Evolutionary conservation across 2,797 vertebrate genomes (phyloP).

Genomic region (Zenarchopterus dispar): DNA sequence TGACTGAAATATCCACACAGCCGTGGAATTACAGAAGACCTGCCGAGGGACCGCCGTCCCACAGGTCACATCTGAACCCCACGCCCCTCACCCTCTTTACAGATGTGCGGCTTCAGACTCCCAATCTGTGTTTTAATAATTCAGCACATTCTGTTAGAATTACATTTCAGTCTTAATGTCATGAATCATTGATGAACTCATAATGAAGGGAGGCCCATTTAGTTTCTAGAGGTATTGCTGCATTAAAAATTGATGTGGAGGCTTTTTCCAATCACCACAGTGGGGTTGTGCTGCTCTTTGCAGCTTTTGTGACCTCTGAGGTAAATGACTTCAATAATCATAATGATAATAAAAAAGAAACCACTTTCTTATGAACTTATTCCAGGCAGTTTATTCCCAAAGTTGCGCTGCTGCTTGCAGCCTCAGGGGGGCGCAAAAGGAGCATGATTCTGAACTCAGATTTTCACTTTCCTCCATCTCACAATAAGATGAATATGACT

Average conservation of each 20-base stretch:
- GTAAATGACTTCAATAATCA: conserved; percentile 50
- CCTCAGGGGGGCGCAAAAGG: conserved; percentile 57
- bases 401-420: background rate
- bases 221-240: conserved; percentile 38
- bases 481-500: background rate
- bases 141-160: conserved; percentile 67
- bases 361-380: conserved; percentile 4
- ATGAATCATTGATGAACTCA: conserved; percentile 78
- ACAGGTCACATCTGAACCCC: background rate
- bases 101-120: conserved; percentile 40
- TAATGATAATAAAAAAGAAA: conserved; percentile 23
- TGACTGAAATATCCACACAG: conserved; percentile 24
- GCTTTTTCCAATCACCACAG: conserved; percentile 57
- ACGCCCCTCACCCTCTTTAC: conserved; percentile 28
- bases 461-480: background rate
- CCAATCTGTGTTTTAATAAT: conserved; percentile 76
- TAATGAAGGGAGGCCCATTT: conserved; percentile 73
- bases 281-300: conserved; percentile 49
- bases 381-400: conserved; percentile 1
- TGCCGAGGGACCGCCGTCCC: conserved; percentile 14
- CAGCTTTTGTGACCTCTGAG: conserved; percentile 55
- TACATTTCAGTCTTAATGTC: conserved; percentile 71
- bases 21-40: background rate
- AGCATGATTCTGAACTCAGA: conserved; percentile 13
- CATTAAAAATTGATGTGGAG: conserved; percentile 76